phyloP scores from a whole-genome alignment of 2,888 invertebrate genomes.

The Himalopsyche anomala region DNA sequence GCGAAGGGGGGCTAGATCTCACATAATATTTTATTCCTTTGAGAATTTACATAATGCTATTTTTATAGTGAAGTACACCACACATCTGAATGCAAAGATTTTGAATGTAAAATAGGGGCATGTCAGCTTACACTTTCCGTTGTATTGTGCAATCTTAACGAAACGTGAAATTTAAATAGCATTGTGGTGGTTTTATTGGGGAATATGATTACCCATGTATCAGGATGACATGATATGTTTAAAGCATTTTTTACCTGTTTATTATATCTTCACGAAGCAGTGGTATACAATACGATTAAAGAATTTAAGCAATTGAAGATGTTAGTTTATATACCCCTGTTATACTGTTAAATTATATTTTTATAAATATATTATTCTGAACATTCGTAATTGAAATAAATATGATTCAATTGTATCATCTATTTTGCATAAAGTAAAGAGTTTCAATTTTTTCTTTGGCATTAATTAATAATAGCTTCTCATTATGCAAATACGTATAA shows the following conservation, averaged over 20 bases:
- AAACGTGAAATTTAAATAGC: conserved; percentile 58
- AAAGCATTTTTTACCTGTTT: background rate
- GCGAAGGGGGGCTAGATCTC: conserved; percentile 56
- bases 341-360: too few species aligned
- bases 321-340: too few species aligned
- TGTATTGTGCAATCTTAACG: conserved; percentile 51
- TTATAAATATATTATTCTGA: too few species aligned
- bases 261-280: too few species aligned
- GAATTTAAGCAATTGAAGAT: too few species aligned
- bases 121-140: conserved; percentile 48
- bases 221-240: background rate
- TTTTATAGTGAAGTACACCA: conserved; percentile 74
- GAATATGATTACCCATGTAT: conserved; percentile 1
- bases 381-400: too few species aligned
- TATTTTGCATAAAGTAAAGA: too few species aligned
- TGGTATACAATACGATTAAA: too few species aligned
- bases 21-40: conserved; percentile 72
- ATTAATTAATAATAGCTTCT: too few species aligned
- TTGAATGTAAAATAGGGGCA: conserved; percentile 53
- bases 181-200: conserved; percentile 45
- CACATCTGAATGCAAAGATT: conserved; percentile 62
- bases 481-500: too few species aligned
- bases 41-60: conserved; percentile 76
- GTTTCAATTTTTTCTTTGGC: too few species aligned
- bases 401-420: too few species aligned